phyloP scores from a whole-genome alignment of 2,797 vertebrate genomes.

The Emydoidea blandingii region DNA sequence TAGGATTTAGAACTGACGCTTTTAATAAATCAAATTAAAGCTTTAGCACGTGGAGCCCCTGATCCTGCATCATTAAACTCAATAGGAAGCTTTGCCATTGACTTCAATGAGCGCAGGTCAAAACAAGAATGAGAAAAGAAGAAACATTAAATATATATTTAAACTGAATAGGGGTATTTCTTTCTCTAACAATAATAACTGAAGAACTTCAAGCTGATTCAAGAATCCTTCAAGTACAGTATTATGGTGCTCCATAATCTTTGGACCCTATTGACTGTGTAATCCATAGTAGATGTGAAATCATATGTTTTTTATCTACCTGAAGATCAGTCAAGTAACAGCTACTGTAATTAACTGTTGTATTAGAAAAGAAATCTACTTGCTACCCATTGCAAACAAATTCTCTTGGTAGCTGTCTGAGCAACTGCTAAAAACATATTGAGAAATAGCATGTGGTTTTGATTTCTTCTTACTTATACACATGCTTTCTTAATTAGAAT shows the following conservation, averaged over 20 bases:
- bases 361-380: not conserved
- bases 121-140: not conserved
- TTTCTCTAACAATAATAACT: not conserved
- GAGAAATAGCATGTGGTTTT: not conserved
- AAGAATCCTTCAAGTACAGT: not conserved
- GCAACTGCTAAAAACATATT: not conserved
- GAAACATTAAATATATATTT: not conserved
- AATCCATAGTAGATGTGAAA: not conserved
- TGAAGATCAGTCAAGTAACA: constrained; percentile 10
- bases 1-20: not conserved
- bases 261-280: not conserved
- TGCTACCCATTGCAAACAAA: not conserved
- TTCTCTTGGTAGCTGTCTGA: not conserved
- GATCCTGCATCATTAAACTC: not conserved
- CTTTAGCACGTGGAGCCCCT: not conserved
- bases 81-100: not conserved
- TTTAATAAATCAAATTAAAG: not conserved
- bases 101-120: not conserved
- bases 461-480: not conserved
- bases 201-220: not conserved
- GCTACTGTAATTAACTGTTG: not conserved
- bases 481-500: not conserved
- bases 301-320: not conserved
- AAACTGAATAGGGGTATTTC: not conserved
- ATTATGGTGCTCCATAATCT: not conserved